Conservation (phyloP, 2,888 invertebrate genomes). For the Tetranychus truncatus region DNA sequence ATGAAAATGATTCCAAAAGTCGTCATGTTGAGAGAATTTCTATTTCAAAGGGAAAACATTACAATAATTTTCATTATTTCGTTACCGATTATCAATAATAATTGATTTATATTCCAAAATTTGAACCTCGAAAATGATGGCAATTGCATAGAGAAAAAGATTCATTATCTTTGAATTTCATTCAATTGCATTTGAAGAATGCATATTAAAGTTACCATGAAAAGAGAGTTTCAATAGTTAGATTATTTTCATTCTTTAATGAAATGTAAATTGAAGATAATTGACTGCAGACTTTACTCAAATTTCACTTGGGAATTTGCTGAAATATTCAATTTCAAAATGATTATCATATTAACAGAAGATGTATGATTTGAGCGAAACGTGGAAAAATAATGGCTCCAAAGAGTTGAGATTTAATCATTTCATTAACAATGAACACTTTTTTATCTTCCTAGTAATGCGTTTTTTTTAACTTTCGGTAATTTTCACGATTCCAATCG, state of each 20-base stretch:
- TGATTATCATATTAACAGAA: background rate
- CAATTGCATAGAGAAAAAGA: no score
- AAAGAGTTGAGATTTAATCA: background rate
- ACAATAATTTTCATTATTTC: no score
- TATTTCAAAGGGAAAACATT: no score
- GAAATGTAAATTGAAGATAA: constrained; percentile 1
- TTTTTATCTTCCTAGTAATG: background rate
- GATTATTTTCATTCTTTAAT: background rate
- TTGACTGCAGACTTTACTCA: background rate
- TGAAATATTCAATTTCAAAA: background rate
- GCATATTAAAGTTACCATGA: no score
- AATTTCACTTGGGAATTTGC: background rate
- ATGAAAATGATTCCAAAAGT: no score
- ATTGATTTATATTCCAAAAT: no score
- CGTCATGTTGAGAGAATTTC: no score
- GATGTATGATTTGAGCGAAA: background rate
- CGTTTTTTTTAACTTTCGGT: background rate
- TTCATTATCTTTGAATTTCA: no score
- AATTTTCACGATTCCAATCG: background rate
- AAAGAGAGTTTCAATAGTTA: no score
- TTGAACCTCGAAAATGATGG: no score
- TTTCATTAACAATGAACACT: background rate
- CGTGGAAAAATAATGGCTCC: background rate
- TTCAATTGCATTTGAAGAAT: no score
- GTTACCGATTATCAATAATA: no score